Conservation (phyloP, 2,888 invertebrate species). For the Eupithecia pulchellata region DNA sequence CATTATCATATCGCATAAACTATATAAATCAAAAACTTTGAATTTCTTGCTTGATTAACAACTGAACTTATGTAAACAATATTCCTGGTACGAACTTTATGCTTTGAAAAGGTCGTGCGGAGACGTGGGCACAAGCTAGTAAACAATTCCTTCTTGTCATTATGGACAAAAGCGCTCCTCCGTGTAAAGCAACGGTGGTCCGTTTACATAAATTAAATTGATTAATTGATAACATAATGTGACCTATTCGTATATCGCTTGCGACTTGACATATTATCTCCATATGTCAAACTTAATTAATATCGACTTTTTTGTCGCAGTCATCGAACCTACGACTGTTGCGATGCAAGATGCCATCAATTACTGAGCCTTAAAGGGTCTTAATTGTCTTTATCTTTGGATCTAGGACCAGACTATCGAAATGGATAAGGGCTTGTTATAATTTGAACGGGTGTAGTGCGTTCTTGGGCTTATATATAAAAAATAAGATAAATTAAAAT, state of each 20-base stretch:
- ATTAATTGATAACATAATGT: constrained; percentile 27
- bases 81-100: not conserved
- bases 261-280: constrained; percentile 45
- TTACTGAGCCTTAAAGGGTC: constrained; percentile 60
- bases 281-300: constrained; percentile 56
- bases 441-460: constrained; percentile 9
- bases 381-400: constrained; percentile 73
- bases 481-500: not conserved
- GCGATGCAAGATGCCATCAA: constrained; percentile 56
- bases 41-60: too few relatives aligned
- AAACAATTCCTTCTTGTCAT: not conserved
- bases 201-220: constrained; percentile 24
- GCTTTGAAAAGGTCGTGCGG: too few relatives aligned
- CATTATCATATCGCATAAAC: too few relatives aligned
- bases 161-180: not conserved
- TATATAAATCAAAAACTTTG: too few relatives aligned
- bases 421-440: constrained; percentile 43
- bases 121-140: too few relatives aligned
- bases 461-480: not conserved
- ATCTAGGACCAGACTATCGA: constrained; percentile 60
- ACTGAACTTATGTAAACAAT: too few relatives aligned
- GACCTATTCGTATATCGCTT: constrained; percentile 18
- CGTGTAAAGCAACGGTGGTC: not conserved
- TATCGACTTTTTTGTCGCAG: constrained; percentile 47
- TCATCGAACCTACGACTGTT: constrained; percentile 51